These are phyloP conservation scores for Xerus inauris DNA, from an alignment of 2,113 vertebrate genomes.

Conservation along the genomic window DNA sequence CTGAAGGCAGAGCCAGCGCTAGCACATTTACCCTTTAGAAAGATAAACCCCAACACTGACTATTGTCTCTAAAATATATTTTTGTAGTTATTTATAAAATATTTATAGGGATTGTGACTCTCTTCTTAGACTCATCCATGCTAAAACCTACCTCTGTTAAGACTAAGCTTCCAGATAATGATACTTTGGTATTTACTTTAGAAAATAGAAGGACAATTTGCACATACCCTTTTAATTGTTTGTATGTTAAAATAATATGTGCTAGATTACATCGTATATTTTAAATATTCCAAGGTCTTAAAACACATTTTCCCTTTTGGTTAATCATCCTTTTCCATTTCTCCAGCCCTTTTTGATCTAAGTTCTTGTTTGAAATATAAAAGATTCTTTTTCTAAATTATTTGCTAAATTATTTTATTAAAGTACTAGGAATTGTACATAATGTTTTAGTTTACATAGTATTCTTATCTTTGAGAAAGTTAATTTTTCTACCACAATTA, in stretches of 20 bases:
- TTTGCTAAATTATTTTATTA: neutral
- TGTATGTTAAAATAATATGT: neutral
- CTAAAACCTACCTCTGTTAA: neutral
- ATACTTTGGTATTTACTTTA: slow-evolving; percentile 26
- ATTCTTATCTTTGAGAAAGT: neutral
- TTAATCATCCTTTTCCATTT: neutral
- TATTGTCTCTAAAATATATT: neutral
- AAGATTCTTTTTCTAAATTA: slow-evolving; percentile 37
- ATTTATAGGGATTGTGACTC: neutral
- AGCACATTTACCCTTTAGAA: neutral
- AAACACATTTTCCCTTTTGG: neutral
- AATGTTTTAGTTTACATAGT: slow-evolving; percentile 21
- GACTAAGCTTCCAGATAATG: neutral
- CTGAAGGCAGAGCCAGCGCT: neutral
- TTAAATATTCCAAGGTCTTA: neutral
- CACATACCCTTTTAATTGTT: slow-evolving; percentile 15
- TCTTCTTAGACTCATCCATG: neutral
- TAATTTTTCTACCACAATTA: slow-evolving; percentile 1
- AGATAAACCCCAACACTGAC: neutral
- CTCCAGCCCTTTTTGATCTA: neutral
- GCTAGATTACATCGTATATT: neutral
- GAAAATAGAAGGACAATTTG: neutral
- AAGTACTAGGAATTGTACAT: neutral
- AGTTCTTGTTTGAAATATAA: slow-evolving; percentile 4
- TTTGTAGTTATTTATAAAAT: slow-evolving; percentile 25